A percentile compares a stretch with the other conserved stretches of the same genome.
Evolutionary conservation across 1,140 invertebrate species (phyloP).

Genomic region (Halesus radiatus): DNA sequence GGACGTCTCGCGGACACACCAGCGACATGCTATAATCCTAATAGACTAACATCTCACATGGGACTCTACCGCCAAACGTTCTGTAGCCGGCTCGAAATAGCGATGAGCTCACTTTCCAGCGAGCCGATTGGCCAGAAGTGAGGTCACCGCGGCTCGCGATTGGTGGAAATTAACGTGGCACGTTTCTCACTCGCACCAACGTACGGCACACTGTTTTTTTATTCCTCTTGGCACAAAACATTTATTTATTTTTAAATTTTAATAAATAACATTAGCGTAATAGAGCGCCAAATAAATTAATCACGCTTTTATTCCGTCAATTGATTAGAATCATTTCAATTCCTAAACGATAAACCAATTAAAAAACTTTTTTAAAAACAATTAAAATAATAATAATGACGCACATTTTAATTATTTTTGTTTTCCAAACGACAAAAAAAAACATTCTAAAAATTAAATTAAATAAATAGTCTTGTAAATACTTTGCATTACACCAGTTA

Average conservation of each 20-base stretch:
- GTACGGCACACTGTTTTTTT: constrained; percentile 24
- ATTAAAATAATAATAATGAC: too few relatives aligned
- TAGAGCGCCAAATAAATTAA: too few relatives aligned
- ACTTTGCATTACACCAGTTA: too few relatives aligned
- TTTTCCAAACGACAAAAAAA: background rate
- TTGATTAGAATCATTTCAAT: too few relatives aligned
- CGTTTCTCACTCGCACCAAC: constrained; percentile 8
- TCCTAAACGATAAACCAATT: too few relatives aligned
- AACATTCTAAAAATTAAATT: too few relatives aligned
- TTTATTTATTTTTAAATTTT: background rate
- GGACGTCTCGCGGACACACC: constrained; percentile 22
- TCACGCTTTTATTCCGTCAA: too few relatives aligned
- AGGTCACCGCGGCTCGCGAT: constrained; percentile 20
- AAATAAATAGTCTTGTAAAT: too few relatives aligned
- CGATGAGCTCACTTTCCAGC: constrained; percentile 20
- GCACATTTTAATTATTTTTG: background rate
- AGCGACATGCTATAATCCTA: constrained; percentile 22
- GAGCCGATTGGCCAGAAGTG: constrained; percentile 18
- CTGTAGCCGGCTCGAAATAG: constrained; percentile 27
- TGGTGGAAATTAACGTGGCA: constrained; percentile 34
- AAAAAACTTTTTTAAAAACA: too few relatives aligned
- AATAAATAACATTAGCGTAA: too few relatives aligned
- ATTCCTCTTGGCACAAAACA: constrained; percentile 5
- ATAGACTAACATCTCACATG: constrained; percentile 44
- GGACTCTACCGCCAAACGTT: constrained; percentile 22